These are phyloP conservation scores for Nesogale talazaci DNA, from an alignment of 2,113 vertebrate species.

Conservation along the genomic window DNA sequence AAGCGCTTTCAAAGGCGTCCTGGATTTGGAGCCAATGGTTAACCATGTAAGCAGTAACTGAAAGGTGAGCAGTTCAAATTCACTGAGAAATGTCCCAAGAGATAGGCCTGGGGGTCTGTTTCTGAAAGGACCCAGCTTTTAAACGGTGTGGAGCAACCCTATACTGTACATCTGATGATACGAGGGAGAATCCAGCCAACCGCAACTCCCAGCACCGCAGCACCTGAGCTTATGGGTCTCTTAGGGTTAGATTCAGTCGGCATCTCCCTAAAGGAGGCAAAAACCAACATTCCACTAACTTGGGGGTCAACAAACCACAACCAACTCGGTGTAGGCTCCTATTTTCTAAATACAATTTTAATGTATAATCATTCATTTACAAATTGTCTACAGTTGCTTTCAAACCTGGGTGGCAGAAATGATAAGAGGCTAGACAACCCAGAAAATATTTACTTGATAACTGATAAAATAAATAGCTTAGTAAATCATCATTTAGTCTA, in stretches of 20 bases:
- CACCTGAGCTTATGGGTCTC: background rate
- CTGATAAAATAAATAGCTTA: constrained; percentile 19
- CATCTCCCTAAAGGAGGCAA: background rate
- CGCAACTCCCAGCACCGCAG: background rate
- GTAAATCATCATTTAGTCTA: background rate
- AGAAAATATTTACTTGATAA: constrained; percentile 44
- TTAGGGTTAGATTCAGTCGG: background rate
- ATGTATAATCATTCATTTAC: background rate
- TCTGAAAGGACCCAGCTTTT: background rate
- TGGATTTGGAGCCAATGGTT: background rate
- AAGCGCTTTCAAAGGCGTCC: background rate
- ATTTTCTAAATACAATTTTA: constrained; percentile 33
- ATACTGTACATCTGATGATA: background rate
- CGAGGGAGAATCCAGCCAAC: background rate
- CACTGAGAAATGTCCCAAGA: background rate
- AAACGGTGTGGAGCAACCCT: background rate
- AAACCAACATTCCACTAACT: background rate
- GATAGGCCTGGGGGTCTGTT: background rate
- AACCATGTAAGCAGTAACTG: background rate
- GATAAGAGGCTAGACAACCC: background rate
- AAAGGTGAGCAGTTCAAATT: background rate
- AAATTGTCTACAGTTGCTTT: background rate
- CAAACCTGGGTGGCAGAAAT: background rate
- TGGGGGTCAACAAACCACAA: background rate
- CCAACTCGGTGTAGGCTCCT: background rate